These are phyloP conservation scores for Tylochromis polylepis DNA, from an alignment of 2,113 vertebrate genomes.

Conservation along the genomic window DNA sequence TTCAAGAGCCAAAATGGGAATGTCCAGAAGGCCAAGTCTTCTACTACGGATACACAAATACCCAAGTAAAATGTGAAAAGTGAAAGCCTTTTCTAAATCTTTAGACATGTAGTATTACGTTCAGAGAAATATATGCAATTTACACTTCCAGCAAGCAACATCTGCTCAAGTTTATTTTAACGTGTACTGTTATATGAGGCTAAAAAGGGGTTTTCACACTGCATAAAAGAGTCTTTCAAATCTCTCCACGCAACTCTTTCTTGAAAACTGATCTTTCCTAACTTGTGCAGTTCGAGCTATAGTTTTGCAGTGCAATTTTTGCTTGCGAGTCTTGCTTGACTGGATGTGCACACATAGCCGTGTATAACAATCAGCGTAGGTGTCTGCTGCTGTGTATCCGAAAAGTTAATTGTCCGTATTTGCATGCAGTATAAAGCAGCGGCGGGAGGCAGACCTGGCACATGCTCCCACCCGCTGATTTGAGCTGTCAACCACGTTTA, in stretches of 20 bases:
- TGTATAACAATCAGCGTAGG: neutral
- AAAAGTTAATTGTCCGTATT: conserved; percentile 62
- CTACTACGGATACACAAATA: neutral
- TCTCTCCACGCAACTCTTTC: neutral
- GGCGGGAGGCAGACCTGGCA: conserved; percentile 54
- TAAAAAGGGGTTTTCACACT: neutral
- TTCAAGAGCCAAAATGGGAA: neutral
- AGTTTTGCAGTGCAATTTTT: neutral
- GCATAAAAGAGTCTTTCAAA: neutral
- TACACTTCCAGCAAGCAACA: neutral
- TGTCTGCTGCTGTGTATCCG: conserved; percentile 13
- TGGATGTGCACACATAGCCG: neutral
- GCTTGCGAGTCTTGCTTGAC: neutral
- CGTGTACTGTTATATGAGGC: neutral
- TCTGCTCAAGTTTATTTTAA: neutral
- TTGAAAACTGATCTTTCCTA: neutral
- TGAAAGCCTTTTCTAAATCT: neutral
- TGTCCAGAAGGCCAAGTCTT: too few species aligned
- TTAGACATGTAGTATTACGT: accelerated
- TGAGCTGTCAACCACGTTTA: conserved; percentile 68
- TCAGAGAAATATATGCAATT: neutral
- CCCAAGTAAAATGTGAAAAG: neutral
- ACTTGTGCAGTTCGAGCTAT: neutral
- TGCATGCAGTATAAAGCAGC: conserved; percentile 57
- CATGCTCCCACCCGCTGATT: conserved; percentile 54